These are phyloP conservation scores for Amiota mariae DNA, from an alignment of 2,888 invertebrate genomes.

Conservation along the genomic window DNA sequence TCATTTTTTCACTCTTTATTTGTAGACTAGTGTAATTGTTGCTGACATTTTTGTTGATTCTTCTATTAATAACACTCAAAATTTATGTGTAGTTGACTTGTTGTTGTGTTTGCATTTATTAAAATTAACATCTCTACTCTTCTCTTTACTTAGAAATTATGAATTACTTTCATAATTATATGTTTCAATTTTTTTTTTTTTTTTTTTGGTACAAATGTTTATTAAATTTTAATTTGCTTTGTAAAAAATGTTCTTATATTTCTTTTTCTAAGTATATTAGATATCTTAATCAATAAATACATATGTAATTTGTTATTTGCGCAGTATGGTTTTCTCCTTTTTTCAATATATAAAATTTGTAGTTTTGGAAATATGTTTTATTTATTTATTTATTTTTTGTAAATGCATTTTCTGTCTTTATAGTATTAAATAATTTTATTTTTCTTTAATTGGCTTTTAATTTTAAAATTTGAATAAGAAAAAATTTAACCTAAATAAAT, in stretches of 20 bases:
- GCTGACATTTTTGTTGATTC: no score
- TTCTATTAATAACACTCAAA: no score
- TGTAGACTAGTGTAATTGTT: no score
- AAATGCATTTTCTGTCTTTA: neutral
- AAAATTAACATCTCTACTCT: conserved; percentile 53
- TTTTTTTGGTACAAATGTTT: conserved; percentile 56
- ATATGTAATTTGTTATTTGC: conserved; percentile 44
- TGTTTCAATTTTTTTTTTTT: conserved; percentile 34
- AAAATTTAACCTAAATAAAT: no score
- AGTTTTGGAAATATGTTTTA: conserved; percentile 31
- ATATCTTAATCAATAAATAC: neutral
- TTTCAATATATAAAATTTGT: conserved; percentile 34
- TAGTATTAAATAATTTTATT: neutral
- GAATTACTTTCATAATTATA: conserved; percentile 36
- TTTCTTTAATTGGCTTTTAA: conserved; percentile 41
- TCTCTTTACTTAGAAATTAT: conserved; percentile 38
- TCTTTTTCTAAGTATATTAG: no score
- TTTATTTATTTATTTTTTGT: conserved; percentile 13
- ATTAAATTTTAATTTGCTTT: neutral
- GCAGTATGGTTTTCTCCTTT: conserved; percentile 50
- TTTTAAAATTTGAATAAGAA: conserved; percentile 37
- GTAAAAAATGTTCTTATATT: neutral
- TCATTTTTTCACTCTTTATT: no score
- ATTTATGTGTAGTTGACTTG: conserved; percentile 28
- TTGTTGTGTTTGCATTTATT: conserved; percentile 57